Evolutionary conservation across 2,888 invertebrate species (phyloP).

Genomic region (Ophion ellenae): DNA sequence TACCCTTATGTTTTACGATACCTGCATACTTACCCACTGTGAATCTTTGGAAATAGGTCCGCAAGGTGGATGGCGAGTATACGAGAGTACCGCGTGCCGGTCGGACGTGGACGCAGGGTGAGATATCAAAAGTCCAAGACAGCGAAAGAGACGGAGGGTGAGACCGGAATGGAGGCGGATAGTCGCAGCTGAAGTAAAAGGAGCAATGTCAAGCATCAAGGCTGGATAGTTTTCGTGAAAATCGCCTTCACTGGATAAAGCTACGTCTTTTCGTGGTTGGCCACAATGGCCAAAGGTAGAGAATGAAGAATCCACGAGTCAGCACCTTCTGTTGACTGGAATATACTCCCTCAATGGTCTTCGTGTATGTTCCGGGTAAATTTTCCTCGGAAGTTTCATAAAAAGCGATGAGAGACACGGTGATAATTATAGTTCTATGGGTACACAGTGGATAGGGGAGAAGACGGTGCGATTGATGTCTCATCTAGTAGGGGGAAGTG

Average conservation of each 20-base stretch:
- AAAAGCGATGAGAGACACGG: constrained; percentile 69
- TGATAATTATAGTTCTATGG: constrained; percentile 57
- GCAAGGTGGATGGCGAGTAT: constrained; percentile 29
- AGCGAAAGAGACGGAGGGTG: constrained; percentile 19
- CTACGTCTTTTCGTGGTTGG: constrained; percentile 71
- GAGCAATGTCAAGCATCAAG: constrained; percentile 30
- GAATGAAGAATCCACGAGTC: constrained; percentile 15
- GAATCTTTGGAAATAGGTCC: constrained; percentile 63
- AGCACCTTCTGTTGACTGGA: constrained; percentile 33
- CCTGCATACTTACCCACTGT: constrained; percentile 60
- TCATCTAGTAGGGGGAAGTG: constrained; percentile 68
- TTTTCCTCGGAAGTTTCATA: constrained; percentile 76
- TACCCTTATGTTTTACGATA: constrained; percentile 68
- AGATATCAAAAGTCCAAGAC: constrained; percentile 1
- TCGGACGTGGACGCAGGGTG: constrained; percentile 60
- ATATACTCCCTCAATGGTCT: neutral
- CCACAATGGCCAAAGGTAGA: constrained; percentile 36
- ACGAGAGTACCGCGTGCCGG: constrained; percentile 23
- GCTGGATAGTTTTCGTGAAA: constrained; percentile 48
- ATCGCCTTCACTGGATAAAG: constrained; percentile 67
- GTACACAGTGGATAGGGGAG: too few relatives aligned
- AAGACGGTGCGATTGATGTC: neutral
- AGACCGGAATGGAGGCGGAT: constrained; percentile 34
- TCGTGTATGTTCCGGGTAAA: constrained; percentile 65
- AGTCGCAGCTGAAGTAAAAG: constrained; percentile 54